phyloP scores from a whole-genome alignment of 1,140 invertebrate species.

The Amyelois transitella region DNA sequence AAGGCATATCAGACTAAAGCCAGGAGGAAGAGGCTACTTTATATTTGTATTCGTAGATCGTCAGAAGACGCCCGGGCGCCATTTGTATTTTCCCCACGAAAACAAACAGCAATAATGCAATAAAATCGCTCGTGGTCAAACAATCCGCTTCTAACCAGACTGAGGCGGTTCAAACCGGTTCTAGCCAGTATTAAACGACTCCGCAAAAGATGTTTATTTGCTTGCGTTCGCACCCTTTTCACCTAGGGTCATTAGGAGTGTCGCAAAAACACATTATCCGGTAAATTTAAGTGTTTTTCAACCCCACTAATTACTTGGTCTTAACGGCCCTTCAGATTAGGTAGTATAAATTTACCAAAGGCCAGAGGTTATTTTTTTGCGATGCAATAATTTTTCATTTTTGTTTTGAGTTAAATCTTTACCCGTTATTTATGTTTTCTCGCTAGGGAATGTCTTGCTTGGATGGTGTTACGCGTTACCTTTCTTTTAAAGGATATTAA shows the following conservation, averaged over 20 bases:
- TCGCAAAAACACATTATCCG: slow-evolving; percentile 37
- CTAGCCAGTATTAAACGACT: slow-evolving; percentile 12
- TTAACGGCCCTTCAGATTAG: slow-evolving; percentile 36
- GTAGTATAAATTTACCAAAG: slow-evolving; percentile 18
- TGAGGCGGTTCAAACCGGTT: background rate
- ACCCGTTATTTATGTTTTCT: background rate
- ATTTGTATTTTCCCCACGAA: background rate
- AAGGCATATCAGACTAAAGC: no score
- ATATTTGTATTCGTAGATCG: background rate
- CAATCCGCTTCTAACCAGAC: background rate
- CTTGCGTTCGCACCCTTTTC: slow-evolving; percentile 21
- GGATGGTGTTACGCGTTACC: background rate
- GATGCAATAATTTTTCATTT: slow-evolving; percentile 23
- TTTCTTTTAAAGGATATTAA: background rate
- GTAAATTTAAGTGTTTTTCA: slow-evolving; percentile 38
- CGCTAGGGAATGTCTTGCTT: background rate
- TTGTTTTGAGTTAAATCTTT: slow-evolving; percentile 10
- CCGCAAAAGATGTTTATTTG: slow-evolving; percentile 30
- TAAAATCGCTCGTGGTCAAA: background rate
- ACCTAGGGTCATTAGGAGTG: slow-evolving; percentile 31
- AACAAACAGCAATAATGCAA: slow-evolving; percentile 1
- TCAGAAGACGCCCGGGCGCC: background rate
- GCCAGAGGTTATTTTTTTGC: slow-evolving; percentile 15
- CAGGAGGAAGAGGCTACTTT: no score
- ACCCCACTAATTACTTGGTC: slow-evolving; percentile 38